Conservation (phyloP, 2,888 invertebrate genomes). For the Papilio gigon region DNA sequence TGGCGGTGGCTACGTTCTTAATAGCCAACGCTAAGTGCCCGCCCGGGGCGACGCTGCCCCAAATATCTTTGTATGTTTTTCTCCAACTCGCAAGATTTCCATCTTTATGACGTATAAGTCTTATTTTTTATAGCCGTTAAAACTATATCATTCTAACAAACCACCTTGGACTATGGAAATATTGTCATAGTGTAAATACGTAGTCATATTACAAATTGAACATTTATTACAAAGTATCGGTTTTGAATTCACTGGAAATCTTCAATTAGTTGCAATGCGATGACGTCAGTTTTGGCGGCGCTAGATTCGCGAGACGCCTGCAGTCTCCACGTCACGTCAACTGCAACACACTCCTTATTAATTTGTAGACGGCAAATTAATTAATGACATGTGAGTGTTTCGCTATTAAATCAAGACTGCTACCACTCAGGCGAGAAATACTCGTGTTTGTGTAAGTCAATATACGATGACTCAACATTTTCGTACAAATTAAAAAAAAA, state of each 20-base stretch:
- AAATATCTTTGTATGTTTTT: conserved; percentile 73
- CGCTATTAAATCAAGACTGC: conserved; percentile 69
- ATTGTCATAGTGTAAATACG: not conserved
- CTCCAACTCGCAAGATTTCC: conserved; percentile 73
- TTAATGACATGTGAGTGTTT: conserved; percentile 69
- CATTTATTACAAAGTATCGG: not conserved
- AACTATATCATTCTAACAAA: conserved; percentile 44
- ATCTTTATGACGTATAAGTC: conserved; percentile 75
- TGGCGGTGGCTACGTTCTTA: conserved; percentile 79
- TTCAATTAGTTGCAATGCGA: conserved; percentile 69
- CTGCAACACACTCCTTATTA: conserved; percentile 76
- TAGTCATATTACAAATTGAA: conserved; percentile 2
- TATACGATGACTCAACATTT: not conserved
- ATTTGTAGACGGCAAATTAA: conserved; percentile 73
- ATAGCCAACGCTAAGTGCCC: conserved; percentile 80
- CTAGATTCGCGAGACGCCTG: conserved; percentile 50
- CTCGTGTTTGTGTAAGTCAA: conserved; percentile 12
- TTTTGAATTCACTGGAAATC: conserved; percentile 56
- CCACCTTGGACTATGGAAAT: conserved; percentile 25
- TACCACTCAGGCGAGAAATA: conserved; percentile 51
- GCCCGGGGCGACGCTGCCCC: conserved; percentile 75
- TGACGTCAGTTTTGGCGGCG: conserved; percentile 49
- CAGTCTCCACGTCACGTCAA: conserved; percentile 65
- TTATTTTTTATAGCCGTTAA: conserved; percentile 60
- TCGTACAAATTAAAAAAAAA: not conserved